These are phyloP conservation scores for Sylvicapra grimmia DNA, from an alignment of 2,113 vertebrate species.

Conservation along the genomic window DNA sequence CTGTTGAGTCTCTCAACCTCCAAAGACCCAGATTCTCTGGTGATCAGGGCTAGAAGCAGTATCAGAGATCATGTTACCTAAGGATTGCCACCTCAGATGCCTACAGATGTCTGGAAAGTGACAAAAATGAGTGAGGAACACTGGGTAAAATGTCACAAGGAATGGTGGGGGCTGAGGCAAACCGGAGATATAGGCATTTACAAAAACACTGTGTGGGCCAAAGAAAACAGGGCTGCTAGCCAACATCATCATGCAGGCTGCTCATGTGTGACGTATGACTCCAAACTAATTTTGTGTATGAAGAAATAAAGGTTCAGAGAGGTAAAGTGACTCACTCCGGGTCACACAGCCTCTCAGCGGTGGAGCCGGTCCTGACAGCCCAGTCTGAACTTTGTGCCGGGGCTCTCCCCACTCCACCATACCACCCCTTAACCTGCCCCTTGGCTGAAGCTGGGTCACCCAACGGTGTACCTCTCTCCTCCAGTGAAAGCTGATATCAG, in stretches of 20 bases:
- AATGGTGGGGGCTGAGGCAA: background rate
- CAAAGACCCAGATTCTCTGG: background rate
- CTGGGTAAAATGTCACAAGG: background rate
- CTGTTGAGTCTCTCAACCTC: background rate
- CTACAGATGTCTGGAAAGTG: background rate
- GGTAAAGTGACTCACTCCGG: background rate
- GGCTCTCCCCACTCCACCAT: accelerated
- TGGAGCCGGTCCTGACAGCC: background rate
- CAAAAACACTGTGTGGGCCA: background rate
- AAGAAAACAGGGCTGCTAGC: background rate
- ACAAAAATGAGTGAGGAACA: background rate
- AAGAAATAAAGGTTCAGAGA: conserved; percentile 7
- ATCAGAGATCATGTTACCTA: background rate
- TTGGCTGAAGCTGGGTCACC: background rate
- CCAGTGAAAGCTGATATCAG: background rate
- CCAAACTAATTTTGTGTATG: background rate
- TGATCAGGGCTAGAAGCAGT: background rate
- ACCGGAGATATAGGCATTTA: background rate
- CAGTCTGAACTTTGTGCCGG: background rate
- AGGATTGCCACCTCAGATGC: background rate
- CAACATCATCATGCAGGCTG: background rate
- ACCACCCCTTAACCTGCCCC: background rate
- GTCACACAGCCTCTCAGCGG: background rate
- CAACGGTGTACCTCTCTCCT: background rate
- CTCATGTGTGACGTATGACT: background rate